Evolutionary conservation across 2,113 vertebrate genomes (phyloP).

Genomic region (Panthera leo): DNA sequence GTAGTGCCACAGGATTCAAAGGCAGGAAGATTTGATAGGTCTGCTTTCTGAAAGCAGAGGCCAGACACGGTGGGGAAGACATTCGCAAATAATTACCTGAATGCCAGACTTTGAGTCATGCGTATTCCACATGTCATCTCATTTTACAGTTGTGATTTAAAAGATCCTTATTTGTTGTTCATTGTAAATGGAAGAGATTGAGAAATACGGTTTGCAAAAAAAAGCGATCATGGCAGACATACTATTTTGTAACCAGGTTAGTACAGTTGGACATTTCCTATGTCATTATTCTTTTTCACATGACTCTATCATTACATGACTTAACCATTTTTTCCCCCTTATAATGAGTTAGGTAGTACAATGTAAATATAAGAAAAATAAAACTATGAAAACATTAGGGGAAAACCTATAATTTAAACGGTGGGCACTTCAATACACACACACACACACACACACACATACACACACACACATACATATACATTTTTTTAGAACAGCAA

Average conservation of each 20-base stretch:
- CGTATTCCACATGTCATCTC: background rate
- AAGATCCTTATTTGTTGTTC: background rate
- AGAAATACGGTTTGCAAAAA: background rate
- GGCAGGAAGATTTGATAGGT: background rate
- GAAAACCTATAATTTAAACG: background rate
- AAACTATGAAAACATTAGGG: background rate
- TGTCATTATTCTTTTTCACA: background rate
- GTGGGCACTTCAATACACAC: background rate
- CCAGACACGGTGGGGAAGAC: background rate
- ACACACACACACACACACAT: no score
- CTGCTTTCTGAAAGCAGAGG: background rate
- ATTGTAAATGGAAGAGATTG: background rate
- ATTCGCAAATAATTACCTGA: background rate
- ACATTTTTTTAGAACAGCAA: background rate
- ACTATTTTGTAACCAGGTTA: background rate
- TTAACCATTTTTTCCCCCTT: constrained; percentile 5
- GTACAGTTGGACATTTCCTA: background rate
- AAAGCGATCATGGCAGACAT: background rate
- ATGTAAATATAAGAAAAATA: background rate
- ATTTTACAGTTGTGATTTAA: constrained; percentile 7
- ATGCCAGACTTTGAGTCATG: background rate
- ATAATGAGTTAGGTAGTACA: background rate
- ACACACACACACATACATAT: no score
- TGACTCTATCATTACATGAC: background rate
- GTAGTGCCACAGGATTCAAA: background rate